Evolutionary conservation across 2,888 invertebrate genomes (phyloP).

Genomic region (Geophilus truncorum): DNA sequence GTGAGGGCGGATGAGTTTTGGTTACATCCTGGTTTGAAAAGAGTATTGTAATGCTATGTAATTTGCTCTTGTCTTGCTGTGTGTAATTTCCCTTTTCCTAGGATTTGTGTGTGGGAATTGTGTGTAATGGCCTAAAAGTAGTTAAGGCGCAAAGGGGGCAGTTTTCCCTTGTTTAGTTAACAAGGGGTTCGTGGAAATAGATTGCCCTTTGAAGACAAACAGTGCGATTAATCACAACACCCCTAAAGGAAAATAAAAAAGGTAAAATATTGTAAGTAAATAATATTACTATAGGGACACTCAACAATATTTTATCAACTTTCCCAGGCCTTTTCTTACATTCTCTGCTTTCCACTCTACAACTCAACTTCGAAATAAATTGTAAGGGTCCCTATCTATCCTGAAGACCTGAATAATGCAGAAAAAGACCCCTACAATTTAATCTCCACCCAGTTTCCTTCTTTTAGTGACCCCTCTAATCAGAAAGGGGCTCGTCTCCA

Average conservation of each 20-base stretch:
- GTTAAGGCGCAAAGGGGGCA: neutral
- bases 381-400: too few relatives aligned
- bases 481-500: constrained; percentile 27
- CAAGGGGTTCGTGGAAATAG: constrained; percentile 4
- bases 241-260: neutral
- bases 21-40: constrained; percentile 11
- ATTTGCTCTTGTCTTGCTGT: neutral
- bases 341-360: too few relatives aligned
- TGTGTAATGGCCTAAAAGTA: constrained; percentile 7
- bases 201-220: neutral
- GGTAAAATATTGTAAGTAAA: too few relatives aligned
- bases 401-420: neutral
- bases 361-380: too few relatives aligned
- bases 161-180: neutral
- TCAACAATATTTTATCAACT: too few relatives aligned
- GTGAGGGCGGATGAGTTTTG: neutral
- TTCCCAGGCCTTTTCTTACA: too few relatives aligned
- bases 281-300: too few relatives aligned
- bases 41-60: neutral
- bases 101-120: constrained; percentile 17
- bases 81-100: constrained; percentile 6
- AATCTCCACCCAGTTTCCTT: constrained; percentile 5
- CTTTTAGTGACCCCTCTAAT: constrained; percentile 25
- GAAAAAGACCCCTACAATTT: neutral
- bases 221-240: neutral